A percentile compares a stretch with the other conserved stretches of the same genome.
phyloP scores from a whole-genome alignment of 2,797 vertebrate species.

The Centroberyx gerrardi region DNA sequence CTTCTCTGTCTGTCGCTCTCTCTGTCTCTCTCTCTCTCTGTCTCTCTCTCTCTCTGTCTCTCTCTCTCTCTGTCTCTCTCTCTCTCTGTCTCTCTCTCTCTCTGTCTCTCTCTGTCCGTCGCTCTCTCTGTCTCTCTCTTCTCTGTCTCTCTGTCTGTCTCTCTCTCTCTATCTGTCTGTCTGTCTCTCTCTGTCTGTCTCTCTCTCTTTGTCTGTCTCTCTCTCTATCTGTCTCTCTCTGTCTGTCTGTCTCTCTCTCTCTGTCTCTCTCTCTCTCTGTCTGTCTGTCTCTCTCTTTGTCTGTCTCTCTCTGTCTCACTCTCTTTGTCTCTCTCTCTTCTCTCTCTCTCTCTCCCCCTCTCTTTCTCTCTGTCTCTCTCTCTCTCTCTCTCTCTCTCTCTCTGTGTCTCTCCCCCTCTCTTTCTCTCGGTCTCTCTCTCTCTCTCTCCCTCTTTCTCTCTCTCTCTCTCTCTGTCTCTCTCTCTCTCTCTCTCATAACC shows the following conservation, averaged over 20 bases:
- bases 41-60: constrained; percentile 4
- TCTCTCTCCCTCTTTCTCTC: constrained; percentile 1
- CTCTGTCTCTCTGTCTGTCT: no score
- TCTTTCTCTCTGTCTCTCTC: constrained; percentile 8
- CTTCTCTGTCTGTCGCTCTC: no score
- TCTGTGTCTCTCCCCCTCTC: constrained; percentile 1
- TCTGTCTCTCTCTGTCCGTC: constrained; percentile 22
- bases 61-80: no score
- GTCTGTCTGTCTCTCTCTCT: no score
- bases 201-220: not conserved
- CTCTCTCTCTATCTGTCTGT: constrained; percentile 12
- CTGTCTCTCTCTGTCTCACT: not conserved
- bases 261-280: not conserved
- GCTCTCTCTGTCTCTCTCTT: not conserved
- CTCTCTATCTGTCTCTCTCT: constrained; percentile 15
- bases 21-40: constrained; percentile 8
- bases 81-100: not conserved
- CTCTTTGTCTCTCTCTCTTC: not conserved
- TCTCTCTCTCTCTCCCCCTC: not conserved
- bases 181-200: no score
- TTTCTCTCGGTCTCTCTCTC: constrained; percentile 4
- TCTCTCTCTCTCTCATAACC: constrained; percentile 17
- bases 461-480: constrained; percentile 12
- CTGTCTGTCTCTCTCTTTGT: constrained; percentile 14
- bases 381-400: constrained; percentile 18